These are phyloP conservation scores for Ceramica pisi DNA, from an alignment of 2,888 invertebrate genomes.

Conservation along the genomic window DNA sequence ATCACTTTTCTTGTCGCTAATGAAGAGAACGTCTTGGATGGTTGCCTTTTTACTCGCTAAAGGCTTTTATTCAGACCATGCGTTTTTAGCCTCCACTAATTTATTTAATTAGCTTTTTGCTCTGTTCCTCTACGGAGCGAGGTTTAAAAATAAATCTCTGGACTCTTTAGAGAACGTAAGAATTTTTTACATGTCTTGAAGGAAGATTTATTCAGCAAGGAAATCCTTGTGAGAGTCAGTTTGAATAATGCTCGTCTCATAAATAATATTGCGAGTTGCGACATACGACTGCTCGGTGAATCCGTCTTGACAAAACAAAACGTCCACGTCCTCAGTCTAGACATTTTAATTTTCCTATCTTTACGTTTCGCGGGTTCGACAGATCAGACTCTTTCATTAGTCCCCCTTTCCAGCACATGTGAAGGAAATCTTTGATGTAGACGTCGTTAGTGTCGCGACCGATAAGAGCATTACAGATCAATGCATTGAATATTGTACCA, in stretches of 20 bases:
- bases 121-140: slow-evolving; percentile 38
- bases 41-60: slow-evolving; percentile 80
- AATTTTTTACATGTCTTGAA: slow-evolving; percentile 46
- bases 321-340: slow-evolving; percentile 83
- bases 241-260: slow-evolving; percentile 74
- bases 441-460: slow-evolving; percentile 82
- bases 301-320: slow-evolving; percentile 82
- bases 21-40: slow-evolving; percentile 88
- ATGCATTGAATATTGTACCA: slow-evolving; percentile 68
- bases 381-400: slow-evolving; percentile 87
- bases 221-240: slow-evolving; percentile 65
- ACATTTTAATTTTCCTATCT: slow-evolving; percentile 90
- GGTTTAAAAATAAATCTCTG: slow-evolving; percentile 51
- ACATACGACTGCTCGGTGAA: slow-evolving; percentile 66
- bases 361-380: slow-evolving; percentile 81
- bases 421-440: slow-evolving; percentile 86
- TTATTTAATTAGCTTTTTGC: slow-evolving; percentile 76
- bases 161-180: slow-evolving; percentile 48
- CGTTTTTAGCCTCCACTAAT: slow-evolving; percentile 73
- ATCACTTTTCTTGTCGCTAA: slow-evolving; percentile 91
- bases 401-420: slow-evolving; percentile 78
- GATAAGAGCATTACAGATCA: slow-evolving; percentile 81
- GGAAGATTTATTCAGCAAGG: slow-evolving; percentile 65
- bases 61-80: slow-evolving; percentile 76
- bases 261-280: slow-evolving; percentile 69